Base-by-base conservation (phyloP, 1,140 invertebrate species). In the Gonatopus flavifemur region DNA sequence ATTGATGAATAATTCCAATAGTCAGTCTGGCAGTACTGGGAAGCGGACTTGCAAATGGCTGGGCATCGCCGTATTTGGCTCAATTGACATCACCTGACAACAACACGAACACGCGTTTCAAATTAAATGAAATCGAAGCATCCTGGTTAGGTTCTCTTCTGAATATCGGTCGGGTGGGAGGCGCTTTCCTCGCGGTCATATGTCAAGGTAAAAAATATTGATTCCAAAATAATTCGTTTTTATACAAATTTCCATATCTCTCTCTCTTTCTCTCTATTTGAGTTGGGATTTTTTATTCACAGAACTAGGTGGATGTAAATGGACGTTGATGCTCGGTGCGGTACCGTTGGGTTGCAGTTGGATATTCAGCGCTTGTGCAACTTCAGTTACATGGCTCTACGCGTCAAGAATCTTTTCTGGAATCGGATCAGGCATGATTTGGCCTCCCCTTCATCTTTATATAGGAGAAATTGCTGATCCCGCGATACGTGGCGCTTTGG, bases 401-500 rank as follows among this genome's bases (percentile, higher is more conserved):
- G 41, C 73, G 4, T 82, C 81, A 0, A 77, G 85, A 51, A 59
- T 84, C 24, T 59, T 82, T 3, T 74, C 73, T 33, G 84, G 84
- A 20, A 58, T 84, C 38, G 77, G 72, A 21, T 70, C 73, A 30
- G 84, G 84, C 12, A 72, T 83, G 35, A 65, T 80, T 9, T 81
- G 78, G 61, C 74, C 81, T 1, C 68, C 75, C 6, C 46, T 78
- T 2, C 78, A 83, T 2, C 66, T 84, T 9, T 79, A 68, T 38
- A 39, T 80, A 3, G 77, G 81, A 38, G 84, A 86, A 72, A 81
- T 82, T 6, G 78, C 83, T 0, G 77, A 84, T 33, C 78, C 82
- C 15, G 72, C 74, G 25, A 79, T 83, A 36, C 72, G 84, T 40
- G 85, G 85, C 20, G 70, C 80, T 32, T 61, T 86, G 55, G 83